Evolutionary conservation across 37 sponge, comb jelly and placozoan genomes (phyloP), one percentile per base, ranked within the genome.

Genomic region (Ianthella basta): DNA sequence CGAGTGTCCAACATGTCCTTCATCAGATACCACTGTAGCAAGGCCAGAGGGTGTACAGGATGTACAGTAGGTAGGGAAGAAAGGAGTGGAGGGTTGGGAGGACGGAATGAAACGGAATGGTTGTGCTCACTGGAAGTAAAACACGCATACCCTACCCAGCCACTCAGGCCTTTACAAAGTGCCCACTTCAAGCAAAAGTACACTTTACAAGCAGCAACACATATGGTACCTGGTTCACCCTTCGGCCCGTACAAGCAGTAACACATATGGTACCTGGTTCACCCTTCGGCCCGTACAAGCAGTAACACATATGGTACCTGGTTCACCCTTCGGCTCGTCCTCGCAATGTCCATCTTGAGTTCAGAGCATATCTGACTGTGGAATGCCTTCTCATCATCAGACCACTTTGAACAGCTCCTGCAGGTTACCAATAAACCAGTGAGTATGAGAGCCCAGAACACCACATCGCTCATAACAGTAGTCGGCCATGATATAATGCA

Each of bases 1-100:
- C 66, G 83, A 25, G 89, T 92, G n/a, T 92, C 89, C 60, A 92
- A 30, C 83, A 92, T 68, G 44, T 92, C 89, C 70, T 86, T 85
- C 29, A 92, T 80, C 61, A 92, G 63, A 81, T 85, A 86, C 86
- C 86, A 88, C 81, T 92, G 80, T 27, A 80, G 3, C 50, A 44
- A 8, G 3, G 50, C 50, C 50, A 44, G 50, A n/a, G n/a, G n/a
- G n/a, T n/a, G n/a, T n/a, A n/a, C 6, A 44, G 50, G 50, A 44
- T 10, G 50, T 10, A 44, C 3, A 8, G 50, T 3, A 44, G 50
- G 50, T 3, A 8, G 3, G 50, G 50, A 10, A 63, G 24, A 10
- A 63, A 63, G 65, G 24, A 29, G 12, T 12, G 29, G 24, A 63
- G 65, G 29, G 29, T 12, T 27, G 27, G 65, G 24, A 63, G 65